Percentiles rank a stretch among this genome's conserved stretches.
Conservation (phyloP, 2,113 vertebrate genomes). For the Casuarius casuarius region DNA sequence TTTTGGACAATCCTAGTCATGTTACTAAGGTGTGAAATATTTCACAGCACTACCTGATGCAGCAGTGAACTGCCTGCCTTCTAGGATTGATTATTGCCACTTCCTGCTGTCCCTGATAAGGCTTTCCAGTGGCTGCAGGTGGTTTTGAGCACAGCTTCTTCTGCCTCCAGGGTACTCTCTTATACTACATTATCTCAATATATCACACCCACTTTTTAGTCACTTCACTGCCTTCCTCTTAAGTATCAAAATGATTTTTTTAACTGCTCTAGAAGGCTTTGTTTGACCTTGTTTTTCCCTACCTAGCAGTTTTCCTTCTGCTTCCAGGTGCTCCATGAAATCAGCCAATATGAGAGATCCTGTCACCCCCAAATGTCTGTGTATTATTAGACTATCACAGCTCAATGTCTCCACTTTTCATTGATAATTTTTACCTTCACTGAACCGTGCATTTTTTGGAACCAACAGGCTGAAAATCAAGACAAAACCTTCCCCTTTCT, state of each 20-base stretch:
- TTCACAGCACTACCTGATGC: background rate
- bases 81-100: constrained; percentile 24
- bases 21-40: background rate
- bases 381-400: background rate
- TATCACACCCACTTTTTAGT: constrained; percentile 38
- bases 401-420: background rate
- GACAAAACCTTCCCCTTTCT: background rate
- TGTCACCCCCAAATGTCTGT: background rate
- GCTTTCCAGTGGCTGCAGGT: constrained; percentile 24
- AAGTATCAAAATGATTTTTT: constrained; percentile 31
- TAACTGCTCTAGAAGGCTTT: constrained; percentile 21
- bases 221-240: constrained; percentile 40
- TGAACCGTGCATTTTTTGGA: background rate
- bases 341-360: background rate
- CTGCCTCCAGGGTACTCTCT: constrained; percentile 43
- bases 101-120: constrained; percentile 32
- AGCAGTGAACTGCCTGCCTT: background rate
- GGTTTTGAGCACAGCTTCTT: constrained; percentile 21
- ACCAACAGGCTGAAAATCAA: background rate
- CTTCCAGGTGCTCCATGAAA: background rate
- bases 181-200: constrained; percentile 50
- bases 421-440: background rate
- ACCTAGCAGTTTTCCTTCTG: background rate
- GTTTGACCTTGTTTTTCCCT: constrained; percentile 20
- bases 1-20: background rate